Percentiles rank a stretch among this genome's conserved stretches.
Conservation (phyloP, 2,797 vertebrate species). For the Schizopygopsis malacanthus region DNA sequence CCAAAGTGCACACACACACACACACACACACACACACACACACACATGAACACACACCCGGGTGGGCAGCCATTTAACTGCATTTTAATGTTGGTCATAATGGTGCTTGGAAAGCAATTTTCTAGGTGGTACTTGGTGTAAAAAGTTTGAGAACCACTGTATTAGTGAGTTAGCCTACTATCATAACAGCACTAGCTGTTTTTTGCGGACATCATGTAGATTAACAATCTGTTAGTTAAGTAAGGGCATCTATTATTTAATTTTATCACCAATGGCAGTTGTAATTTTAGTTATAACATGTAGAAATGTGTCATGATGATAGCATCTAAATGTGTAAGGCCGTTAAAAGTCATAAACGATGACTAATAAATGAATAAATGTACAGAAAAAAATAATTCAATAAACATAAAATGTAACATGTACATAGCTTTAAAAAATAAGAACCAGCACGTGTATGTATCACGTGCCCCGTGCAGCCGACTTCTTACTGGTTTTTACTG, state of each 20-base stretch:
- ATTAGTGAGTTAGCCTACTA: not conserved
- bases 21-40: too few relatives aligned
- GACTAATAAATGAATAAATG: not conserved
- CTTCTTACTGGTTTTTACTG: not conserved
- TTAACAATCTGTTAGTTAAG: not conserved
- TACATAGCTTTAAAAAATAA: not conserved
- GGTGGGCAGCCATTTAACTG: too few relatives aligned
- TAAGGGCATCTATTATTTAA: not conserved
- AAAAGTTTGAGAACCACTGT: too few relatives aligned
- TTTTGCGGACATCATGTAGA: not conserved
- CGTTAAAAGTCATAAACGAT: not conserved
- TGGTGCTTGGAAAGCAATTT: too few relatives aligned
- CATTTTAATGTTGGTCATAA: too few relatives aligned
- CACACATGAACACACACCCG: too few relatives aligned
- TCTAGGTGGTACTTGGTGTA: too few relatives aligned
- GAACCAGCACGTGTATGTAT: not conserved
- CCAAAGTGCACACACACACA: too few relatives aligned
- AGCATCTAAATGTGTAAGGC: not conserved
- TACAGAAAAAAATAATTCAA: not conserved
- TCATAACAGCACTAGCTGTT: not conserved
- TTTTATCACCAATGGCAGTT: not conserved
- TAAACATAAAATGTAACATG: not conserved
- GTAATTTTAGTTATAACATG: not conserved
- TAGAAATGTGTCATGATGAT: not conserved
- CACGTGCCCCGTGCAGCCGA: not conserved